Conservation (phyloP, 2,888 invertebrate genomes). For the Disparrhopalites patrizii region DNA sequence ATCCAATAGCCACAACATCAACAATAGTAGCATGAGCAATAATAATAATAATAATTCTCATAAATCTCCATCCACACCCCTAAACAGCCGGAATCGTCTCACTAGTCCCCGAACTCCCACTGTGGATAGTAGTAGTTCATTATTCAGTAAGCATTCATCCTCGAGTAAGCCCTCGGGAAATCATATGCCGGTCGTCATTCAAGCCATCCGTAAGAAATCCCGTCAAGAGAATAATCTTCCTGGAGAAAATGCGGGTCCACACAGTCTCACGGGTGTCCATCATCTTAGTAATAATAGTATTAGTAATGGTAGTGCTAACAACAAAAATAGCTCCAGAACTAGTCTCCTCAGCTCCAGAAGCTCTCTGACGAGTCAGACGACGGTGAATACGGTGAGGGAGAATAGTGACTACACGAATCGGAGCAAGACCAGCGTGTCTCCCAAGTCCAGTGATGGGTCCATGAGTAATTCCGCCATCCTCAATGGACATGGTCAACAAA, state of each 20-base stretch:
- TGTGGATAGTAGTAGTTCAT: neutral
- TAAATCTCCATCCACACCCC: conserved; percentile 6
- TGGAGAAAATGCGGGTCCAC: conserved; percentile 45
- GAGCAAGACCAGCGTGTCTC: conserved; percentile 22
- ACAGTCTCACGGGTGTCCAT: too few species aligned
- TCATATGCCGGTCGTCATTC: conserved; percentile 24
- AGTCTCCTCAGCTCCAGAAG: conserved; percentile 77
- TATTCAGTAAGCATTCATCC: conserved; percentile 17
- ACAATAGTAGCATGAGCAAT: conserved; percentile 56
- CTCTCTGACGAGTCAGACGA: conserved; percentile 75
- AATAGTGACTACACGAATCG: conserved; percentile 56
- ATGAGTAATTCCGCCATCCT: conserved; percentile 10
- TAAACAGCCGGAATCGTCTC: neutral
- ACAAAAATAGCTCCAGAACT: conserved; percentile 62
- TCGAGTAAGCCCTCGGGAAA: neutral
- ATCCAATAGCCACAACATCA: too few species aligned
- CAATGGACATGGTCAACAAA: conserved; percentile 14
- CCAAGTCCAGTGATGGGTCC: conserved; percentile 52
- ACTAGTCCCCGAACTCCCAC: neutral
- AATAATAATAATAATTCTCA: conserved; percentile 12
- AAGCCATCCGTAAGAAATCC: conserved; percentile 49
- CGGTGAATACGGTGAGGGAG: conserved; percentile 71
- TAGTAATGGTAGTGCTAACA: conserved; percentile 34
- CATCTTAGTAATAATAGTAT: conserved; percentile 19
- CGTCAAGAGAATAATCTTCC: conserved; percentile 47